Evolutionary conservation across 2,888 invertebrate genomes (phyloP), one percentile per base, ranked within the genome.

Genomic region (Drosophila quinaria): DNA sequence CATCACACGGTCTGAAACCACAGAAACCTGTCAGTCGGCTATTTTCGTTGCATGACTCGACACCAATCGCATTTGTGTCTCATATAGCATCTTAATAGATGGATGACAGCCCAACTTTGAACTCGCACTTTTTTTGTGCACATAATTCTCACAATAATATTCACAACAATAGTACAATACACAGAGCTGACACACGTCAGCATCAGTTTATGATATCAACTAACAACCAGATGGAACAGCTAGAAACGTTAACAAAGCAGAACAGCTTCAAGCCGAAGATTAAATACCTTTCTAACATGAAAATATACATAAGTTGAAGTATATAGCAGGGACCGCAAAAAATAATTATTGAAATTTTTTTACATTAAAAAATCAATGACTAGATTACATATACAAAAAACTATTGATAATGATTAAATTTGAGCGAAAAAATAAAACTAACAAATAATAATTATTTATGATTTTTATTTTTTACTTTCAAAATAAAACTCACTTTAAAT

Each of bases 191-290:
- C 70, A 74, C 70, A 87, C 80, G 84, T 84, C 87, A 87, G 70
- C 80, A 68, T 54, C 61, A 81, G 71, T 78, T 81, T 78, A 70
- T 80, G 74, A 76, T 78, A 76, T 87, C 80, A 87, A 78, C 74
- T 70, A 25, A 25, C 25, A 25, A 25, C 5, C 25, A 25, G 25
- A 25, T 44, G 33, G 6, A 44, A 55, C 55, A 44, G 8, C 29
- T 10, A 1, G 4, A 17, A 52, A 25, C 25, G 25, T 5, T 25
- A 25, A 25, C 25, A 25, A 25, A 25, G 25, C 25, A 29, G 29
- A 29, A 29, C 29, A 29, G 29, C 29, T 29, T 29, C 2, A 29
- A 29, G 52, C 15, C 42, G 55, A 46, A 47, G 11, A 25, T 47
- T 15, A 9, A 47, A 58, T 58, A 58, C 46, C 37, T 47, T 37